Base-by-base conservation (phyloP, 1,140 invertebrate species). In the Habropoda laboriosa region DNA sequence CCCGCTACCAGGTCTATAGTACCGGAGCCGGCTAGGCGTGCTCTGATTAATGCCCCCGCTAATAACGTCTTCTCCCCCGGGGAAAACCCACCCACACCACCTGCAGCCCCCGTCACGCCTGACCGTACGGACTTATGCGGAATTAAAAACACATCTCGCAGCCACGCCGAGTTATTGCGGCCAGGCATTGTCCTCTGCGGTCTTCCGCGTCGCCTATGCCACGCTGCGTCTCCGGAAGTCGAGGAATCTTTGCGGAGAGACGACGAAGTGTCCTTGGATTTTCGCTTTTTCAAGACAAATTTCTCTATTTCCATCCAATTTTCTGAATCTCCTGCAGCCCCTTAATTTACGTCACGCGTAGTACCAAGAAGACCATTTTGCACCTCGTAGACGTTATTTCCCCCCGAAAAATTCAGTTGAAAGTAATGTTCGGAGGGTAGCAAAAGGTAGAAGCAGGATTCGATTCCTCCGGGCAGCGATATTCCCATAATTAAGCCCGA, bases 1-100 rank as follows among this genome's bases (percentile, higher is more conserved):
- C 51, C 55, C 13, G 61, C 60, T 55, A 73, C 72, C 45, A 61
- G 47, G n/a, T 64, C 40, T 66, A 13, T 55, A 63, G 30, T 75
- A n/a, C 57, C 64, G 70, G 63, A 53, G 13, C 78, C 63, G 51
- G 70, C 86, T 75, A 85, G 86, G 70, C 82, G 77, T 78, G 75
- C 84, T 88, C 91, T 92, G 91, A 92, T 93, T 92, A 92, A 92
- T 93, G 91, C 90, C 91, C 88, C 89, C 88, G 90, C 91, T 93
- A 92, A 93, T 93, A 93, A 93, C 91, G 89, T 92, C 90, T 91
- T 91, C 87, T 91, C 91, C 79, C n/a, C 77, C 76, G 85, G 87
- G 85, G 83, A 83, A 82, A 87, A 82, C 71, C 82, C 80, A 68
- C 75, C 83, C 75, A 47, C 68, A 42, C 82, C 42, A 58, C 30